A percentile compares a stretch with the other conserved stretches of the same genome.
Conservation (phyloP, 2,888 invertebrate genomes). For the Pristionchus exspectatus region DNA sequence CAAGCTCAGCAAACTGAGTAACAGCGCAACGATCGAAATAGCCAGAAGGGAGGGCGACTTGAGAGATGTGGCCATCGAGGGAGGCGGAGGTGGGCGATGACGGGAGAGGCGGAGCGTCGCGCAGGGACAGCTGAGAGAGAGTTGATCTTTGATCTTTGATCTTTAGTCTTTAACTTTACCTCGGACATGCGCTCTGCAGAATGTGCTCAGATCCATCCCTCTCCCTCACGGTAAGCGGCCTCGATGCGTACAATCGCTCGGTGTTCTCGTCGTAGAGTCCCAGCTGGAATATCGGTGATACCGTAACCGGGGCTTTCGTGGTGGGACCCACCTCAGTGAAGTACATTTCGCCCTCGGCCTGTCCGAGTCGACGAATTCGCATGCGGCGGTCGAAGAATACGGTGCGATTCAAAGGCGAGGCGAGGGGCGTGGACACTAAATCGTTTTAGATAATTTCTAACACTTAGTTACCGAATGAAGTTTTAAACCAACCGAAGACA, state of each 20-base stretch:
- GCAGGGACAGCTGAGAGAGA: constrained; percentile 45
- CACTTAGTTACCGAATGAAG: neutral
- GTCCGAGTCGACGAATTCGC: neutral
- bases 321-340: constrained; percentile 8
- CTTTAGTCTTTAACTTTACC: neutral
- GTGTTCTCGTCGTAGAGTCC: constrained; percentile 38
- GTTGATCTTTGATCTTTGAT: neutral
- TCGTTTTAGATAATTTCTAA: neutral
- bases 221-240: neutral
- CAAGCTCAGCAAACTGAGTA: constrained; percentile 38
- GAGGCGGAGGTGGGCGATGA: constrained; percentile 42
- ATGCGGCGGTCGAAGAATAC: constrained; percentile 33
- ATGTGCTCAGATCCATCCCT: constrained; percentile 24
- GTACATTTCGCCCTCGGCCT: constrained; percentile 31
- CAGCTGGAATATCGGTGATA: neutral
- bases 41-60: constrained; percentile 35
- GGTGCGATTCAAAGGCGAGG: neutral
- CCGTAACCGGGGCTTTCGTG: neutral
- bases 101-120: constrained; percentile 47
- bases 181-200: constrained; percentile 35
- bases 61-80: neutral
- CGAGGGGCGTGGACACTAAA: neutral
- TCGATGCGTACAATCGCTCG: neutral
- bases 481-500: neutral
- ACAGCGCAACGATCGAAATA: neutral